These are phyloP conservation scores for Gerosis bhagava DNA, from an alignment of 2,888 invertebrate species.

Conservation along the genomic window DNA sequence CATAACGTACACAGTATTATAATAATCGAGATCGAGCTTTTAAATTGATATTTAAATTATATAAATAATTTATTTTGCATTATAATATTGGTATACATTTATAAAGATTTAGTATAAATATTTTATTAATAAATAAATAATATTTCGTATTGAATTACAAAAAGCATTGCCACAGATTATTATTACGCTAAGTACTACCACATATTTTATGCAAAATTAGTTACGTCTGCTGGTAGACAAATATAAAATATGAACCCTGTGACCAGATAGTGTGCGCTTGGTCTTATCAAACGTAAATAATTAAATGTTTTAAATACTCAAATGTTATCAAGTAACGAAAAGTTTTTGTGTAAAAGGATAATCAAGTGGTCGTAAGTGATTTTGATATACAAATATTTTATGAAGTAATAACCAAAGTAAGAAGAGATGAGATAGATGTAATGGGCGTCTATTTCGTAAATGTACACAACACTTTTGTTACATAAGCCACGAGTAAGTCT, in stretches of 20 bases:
- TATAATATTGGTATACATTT: too few relatives aligned
- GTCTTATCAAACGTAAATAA: conserved; percentile 50
- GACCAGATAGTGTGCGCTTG: conserved; percentile 75
- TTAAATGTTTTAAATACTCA: conserved; percentile 14
- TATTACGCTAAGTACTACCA: conserved; percentile 17
- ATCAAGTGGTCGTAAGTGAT: conserved; percentile 23
- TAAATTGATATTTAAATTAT: too few relatives aligned
- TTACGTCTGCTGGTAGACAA: conserved; percentile 58
- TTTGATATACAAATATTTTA: conserved; percentile 33
- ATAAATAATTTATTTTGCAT: too few relatives aligned
- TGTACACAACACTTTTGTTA: conserved; percentile 69
- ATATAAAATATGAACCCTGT: conserved; percentile 75
- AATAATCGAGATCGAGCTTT: too few relatives aligned
- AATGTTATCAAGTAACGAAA: background rate
- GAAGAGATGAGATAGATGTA: conserved; percentile 43
- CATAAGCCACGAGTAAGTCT: conserved; percentile 78
- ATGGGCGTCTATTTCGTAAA: conserved; percentile 53
- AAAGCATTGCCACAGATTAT: background rate
- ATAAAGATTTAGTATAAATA: background rate
- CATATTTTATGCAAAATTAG: conserved; percentile 15
- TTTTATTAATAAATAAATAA: too few relatives aligned
- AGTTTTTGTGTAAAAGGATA: too few relatives aligned
- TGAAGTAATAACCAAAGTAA: conserved; percentile 38
- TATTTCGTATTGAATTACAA: too few relatives aligned
- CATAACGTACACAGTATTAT: conserved; percentile 7